Evolutionary conservation across 2,797 vertebrate species (phyloP).

Genomic region (Morus bassanus): DNA sequence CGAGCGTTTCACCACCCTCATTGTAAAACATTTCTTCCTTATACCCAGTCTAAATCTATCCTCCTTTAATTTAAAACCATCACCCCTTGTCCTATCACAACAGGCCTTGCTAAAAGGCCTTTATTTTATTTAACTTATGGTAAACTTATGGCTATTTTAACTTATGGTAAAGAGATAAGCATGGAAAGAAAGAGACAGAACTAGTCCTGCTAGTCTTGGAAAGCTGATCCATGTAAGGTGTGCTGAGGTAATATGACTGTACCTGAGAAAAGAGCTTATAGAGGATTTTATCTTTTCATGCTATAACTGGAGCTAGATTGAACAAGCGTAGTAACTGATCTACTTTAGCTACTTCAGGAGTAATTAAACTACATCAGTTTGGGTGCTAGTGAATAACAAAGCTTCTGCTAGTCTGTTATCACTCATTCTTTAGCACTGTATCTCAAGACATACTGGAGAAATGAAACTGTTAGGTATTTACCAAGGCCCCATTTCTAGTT

Average conservation of each 20-base stretch:
- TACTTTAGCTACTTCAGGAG: neutral
- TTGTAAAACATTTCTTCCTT: no score
- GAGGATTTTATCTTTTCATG: neutral
- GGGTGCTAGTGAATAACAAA: neutral
- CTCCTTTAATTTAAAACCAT: no score
- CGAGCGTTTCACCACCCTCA: no score
- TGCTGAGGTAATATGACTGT: neutral
- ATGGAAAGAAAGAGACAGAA: neutral
- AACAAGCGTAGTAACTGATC: neutral
- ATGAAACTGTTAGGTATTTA: neutral
- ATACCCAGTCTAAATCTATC: no score
- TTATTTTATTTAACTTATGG: no score
- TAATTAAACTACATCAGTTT: neutral
- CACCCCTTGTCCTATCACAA: no score
- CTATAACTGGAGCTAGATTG: neutral
- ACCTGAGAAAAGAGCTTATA: neutral
- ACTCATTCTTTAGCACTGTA: neutral
- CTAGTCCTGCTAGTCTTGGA: neutral
- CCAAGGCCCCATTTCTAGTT: neutral
- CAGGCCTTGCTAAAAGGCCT: no score
- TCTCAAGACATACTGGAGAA: neutral
- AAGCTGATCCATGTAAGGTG: neutral
- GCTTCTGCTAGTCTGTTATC: neutral
- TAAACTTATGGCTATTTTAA: neutral
- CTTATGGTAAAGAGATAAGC: neutral